Evolutionary conservation across 2,113 vertebrate genomes (phyloP).

Genomic region (Otocyon megalotis): DNA sequence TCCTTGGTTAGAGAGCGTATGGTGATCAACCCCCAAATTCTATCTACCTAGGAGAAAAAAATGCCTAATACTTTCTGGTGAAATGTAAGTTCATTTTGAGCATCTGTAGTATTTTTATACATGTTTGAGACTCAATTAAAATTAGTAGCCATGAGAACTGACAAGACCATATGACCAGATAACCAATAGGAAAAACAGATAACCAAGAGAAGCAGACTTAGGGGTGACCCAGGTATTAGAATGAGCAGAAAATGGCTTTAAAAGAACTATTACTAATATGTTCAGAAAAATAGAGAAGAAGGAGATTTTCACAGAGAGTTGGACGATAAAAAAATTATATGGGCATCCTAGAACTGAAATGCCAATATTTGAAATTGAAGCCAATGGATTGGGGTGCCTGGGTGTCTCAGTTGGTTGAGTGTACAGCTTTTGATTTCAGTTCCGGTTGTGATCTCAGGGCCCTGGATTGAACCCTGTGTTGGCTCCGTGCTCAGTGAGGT

Average conservation of each 20-base stretch:
- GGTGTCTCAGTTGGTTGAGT: too few species aligned
- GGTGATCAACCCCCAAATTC: neutral
- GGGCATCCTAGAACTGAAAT: neutral
- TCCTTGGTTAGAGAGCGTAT: neutral
- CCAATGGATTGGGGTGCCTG: neutral
- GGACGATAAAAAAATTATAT: neutral
- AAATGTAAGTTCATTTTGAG: neutral
- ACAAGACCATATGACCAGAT: neutral
- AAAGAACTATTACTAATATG: neutral
- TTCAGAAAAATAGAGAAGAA: neutral
- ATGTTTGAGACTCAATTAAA: neutral
- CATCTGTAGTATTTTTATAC: neutral
- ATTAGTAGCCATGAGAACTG: neutral
- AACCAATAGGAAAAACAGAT: neutral
- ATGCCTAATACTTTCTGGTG: neutral
- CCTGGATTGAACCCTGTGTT: too few species aligned
- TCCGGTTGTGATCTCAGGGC: too few species aligned
- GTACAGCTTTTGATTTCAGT: too few species aligned
- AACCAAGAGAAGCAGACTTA: neutral
- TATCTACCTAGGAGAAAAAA: neutral
- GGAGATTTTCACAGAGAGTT: neutral
- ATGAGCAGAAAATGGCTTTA: neutral
- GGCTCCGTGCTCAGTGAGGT: too few species aligned
- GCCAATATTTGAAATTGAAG: neutral
- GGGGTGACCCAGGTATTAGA: neutral